Percentiles rank a stretch among this genome's conserved stretches.
Conservation (phyloP, 2,113 vertebrate species). For the Cyprinodon brontotheroides region DNA sequence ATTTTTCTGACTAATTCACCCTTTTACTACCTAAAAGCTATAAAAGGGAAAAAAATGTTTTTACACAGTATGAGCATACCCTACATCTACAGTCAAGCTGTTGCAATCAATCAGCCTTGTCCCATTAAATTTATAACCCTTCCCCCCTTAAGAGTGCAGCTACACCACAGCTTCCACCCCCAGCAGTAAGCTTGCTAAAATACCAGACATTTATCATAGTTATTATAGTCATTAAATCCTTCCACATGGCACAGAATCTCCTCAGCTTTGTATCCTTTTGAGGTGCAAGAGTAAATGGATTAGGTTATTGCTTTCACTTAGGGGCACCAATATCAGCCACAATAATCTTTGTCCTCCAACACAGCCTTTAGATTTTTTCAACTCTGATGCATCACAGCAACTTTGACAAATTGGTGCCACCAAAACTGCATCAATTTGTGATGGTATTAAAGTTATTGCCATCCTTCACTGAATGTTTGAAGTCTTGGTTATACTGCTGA, state of each 20-base stretch:
- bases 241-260: constrained; percentile 41
- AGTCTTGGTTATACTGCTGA: constrained; percentile 6
- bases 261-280: constrained; percentile 59
- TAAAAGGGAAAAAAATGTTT: constrained; percentile 23
- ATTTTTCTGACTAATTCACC: neutral
- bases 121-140: constrained; percentile 65
- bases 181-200: constrained; percentile 58
- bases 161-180: constrained; percentile 28
- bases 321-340: constrained; percentile 52
- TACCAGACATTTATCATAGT: constrained; percentile 69
- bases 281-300: constrained; percentile 62
- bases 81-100: constrained; percentile 20
- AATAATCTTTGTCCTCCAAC: constrained; percentile 65
- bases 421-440: neutral
- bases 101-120: constrained; percentile 49
- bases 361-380: constrained; percentile 38
- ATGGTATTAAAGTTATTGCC: neutral
- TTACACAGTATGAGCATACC: constrained; percentile 12
- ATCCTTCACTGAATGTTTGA: neutral
- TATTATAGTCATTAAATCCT: constrained; percentile 71
- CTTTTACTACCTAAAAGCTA: constrained; percentile 3
- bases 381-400: constrained; percentile 14
- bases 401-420: constrained; percentile 10
- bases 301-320: constrained; percentile 64
- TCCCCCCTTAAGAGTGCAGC: constrained; percentile 39